These are phyloP conservation scores for Coracopsis vasa DNA, from an alignment of 2,113 vertebrate genomes.

Conservation along the genomic window DNA sequence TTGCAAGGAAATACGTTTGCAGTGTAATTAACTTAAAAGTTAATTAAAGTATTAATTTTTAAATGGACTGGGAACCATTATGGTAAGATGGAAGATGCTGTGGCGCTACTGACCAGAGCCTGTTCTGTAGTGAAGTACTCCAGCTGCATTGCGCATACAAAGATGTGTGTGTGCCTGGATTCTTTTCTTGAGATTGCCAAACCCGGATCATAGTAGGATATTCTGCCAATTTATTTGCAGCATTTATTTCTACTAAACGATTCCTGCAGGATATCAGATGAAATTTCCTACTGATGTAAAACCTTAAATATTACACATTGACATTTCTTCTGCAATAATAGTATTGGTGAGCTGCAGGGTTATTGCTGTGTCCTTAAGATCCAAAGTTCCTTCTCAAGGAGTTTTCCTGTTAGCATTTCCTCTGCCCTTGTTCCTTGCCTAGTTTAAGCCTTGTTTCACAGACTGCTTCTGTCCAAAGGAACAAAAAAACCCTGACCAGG, in stretches of 20 bases:
- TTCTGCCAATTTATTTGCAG: background rate
- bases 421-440: background rate
- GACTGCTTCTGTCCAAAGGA: conserved; percentile 24
- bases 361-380: background rate
- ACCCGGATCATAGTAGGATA: background rate
- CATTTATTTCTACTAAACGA: background rate
- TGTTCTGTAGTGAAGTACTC: background rate
- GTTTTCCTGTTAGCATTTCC: conserved; percentile 13
- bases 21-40: background rate
- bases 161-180: background rate
- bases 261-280: background rate
- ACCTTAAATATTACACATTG: background rate
- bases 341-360: background rate
- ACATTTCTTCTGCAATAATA: background rate
- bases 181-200: background rate
- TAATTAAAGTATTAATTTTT: background rate
- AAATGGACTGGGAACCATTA: background rate
- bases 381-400: background rate
- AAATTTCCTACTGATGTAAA: background rate
- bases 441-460: conserved; percentile 35
- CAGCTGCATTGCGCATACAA: background rate
- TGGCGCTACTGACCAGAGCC: background rate
- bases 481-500: background rate
- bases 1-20: background rate
- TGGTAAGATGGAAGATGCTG: background rate